These are phyloP conservation scores for Macaca nemestrina DNA, from an alignment of 2,113 vertebrate species.

Conservation along the genomic window DNA sequence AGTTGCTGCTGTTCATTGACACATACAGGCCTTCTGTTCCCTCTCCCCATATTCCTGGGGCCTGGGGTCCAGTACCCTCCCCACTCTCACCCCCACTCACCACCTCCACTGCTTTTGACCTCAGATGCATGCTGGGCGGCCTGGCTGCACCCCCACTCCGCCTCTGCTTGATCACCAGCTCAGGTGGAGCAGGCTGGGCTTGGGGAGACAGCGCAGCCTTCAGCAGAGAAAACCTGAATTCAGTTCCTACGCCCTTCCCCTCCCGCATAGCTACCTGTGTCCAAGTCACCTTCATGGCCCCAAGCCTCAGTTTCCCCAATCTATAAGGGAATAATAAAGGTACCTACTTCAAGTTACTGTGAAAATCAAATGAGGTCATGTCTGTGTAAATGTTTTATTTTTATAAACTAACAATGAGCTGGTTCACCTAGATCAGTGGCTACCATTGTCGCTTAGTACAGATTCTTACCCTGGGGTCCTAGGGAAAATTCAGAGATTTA, in stretches of 20 bases:
- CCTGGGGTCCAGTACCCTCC: background rate
- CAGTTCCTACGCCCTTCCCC: background rate
- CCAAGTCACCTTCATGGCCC: background rate
- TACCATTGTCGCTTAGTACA: fast-evolving
- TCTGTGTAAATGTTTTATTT: background rate
- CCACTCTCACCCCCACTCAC: no score
- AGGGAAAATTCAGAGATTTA: background rate
- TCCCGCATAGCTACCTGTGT: background rate
- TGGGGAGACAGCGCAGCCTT: no score
- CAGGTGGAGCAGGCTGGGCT: no score
- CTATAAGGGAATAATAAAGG: background rate
- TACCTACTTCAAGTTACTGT: background rate
- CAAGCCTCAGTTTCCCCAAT: background rate
- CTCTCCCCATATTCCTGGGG: no score
- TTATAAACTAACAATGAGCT: background rate
- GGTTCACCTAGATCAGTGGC: background rate
- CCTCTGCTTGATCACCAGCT: no score
- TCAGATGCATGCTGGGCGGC: background rate
- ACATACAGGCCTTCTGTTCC: background rate
- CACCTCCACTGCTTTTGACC: background rate
- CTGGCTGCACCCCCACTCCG: no score
- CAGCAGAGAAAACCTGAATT: background rate
- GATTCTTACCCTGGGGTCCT: background rate
- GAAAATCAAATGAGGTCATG: background rate
- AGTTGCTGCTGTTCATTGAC: background rate